These are phyloP conservation scores for Drosophila borborema DNA, from an alignment of 2,888 invertebrate genomes.

Conservation along the genomic window DNA sequence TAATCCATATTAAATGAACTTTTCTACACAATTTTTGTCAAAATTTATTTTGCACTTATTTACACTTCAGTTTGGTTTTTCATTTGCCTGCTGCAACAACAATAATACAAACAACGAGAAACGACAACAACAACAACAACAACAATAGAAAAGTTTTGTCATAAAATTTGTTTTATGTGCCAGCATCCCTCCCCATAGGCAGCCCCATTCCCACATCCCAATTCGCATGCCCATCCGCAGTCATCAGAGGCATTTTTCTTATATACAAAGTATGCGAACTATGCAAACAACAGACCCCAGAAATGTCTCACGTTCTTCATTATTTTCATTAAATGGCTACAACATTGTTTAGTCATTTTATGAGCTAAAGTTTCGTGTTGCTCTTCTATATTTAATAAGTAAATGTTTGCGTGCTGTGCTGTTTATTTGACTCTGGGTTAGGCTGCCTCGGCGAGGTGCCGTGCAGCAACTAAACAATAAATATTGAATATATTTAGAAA, in stretches of 20 bases:
- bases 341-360: constrained; percentile 63
- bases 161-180: constrained; percentile 71
- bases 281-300: constrained; percentile 39
- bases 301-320: constrained; percentile 69
- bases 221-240: too few relatives aligned
- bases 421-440: constrained; percentile 8
- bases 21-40: constrained; percentile 67
- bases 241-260: constrained; percentile 32
- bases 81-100: constrained; percentile 34
- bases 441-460: background rate
- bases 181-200: constrained; percentile 14
- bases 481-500: constrained; percentile 5
- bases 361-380: constrained; percentile 49
- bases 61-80: constrained; percentile 66
- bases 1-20: constrained; percentile 77
- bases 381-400: constrained; percentile 32
- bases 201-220: background rate
- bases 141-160: constrained; percentile 64
- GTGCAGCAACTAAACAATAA: background rate
- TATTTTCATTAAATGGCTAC: constrained; percentile 65
- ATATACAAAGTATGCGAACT: constrained; percentile 37
- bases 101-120: constrained; percentile 32
- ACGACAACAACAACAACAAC: constrained; percentile 38
- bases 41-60: constrained; percentile 72
- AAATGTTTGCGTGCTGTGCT: constrained; percentile 28